A percentile compares a stretch with the other conserved stretches of the same genome.
phyloP scores from a whole-genome alignment of 2,113 vertebrate species.

The Gallinago media region DNA sequence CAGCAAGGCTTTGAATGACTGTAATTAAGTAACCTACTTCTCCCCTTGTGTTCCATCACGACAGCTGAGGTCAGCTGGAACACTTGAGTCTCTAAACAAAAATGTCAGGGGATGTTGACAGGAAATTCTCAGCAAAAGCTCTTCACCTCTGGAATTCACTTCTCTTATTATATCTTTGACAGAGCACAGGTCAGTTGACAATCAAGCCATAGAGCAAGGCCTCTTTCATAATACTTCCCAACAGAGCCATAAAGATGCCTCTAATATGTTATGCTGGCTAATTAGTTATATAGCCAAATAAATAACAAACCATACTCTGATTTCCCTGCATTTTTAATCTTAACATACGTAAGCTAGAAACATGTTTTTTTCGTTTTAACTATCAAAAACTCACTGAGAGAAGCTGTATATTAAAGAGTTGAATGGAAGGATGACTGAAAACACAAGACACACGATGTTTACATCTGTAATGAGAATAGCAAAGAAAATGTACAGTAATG shows the following conservation, averaged over 20 bases:
- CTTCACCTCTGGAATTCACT: conserved; percentile 31
- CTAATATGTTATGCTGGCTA: background rate
- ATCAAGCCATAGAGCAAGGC: background rate
- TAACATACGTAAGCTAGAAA: background rate
- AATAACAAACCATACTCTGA: background rate
- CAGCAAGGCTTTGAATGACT: background rate
- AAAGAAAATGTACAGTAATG: conserved; percentile 52
- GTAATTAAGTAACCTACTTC: conserved; percentile 55
- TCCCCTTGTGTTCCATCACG: background rate
- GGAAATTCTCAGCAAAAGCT: conserved; percentile 35
- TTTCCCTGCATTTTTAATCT: background rate
- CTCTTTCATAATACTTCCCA: background rate
- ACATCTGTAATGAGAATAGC: conserved; percentile 40
- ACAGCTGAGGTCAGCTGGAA: conserved; percentile 42
- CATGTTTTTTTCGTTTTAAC: background rate
- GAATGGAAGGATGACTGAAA: background rate
- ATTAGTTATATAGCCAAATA: background rate
- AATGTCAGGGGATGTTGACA: conserved; percentile 19
- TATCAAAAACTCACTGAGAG: background rate
- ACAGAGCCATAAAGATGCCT: background rate
- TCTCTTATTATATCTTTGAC: conserved; percentile 1
- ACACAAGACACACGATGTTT: background rate
- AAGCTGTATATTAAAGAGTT: background rate
- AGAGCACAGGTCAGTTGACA: background rate
- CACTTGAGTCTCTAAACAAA: background rate